Base-by-base conservation (phyloP, 1,140 invertebrate genomes). In the Lysiphlebus fabarum region DNA sequence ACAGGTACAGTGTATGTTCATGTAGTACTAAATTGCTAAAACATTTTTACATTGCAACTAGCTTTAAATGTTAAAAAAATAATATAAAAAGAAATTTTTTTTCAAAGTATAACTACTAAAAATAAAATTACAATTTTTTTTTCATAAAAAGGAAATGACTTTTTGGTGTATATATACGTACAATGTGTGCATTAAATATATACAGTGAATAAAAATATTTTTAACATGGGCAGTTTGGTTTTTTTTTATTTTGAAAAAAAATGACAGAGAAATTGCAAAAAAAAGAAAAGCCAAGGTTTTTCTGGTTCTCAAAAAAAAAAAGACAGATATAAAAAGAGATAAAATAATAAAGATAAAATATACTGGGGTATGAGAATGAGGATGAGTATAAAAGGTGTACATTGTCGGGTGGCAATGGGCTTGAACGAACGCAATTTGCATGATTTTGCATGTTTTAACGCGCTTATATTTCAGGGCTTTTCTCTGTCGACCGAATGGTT, bases 401-500 rank as follows among this genome's bases (percentile, higher is more conserved):
- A 17, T 50, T 36, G 60, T 26, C 50, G 55, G 59, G 47, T 42
- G 47, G 64, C 64, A 53, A 65, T 65, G 62, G 65, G 63, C 63
- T 71, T 65, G 65, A 70, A 72, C 72, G 74, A 76, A 77, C 74
- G 74, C 72, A 77, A 77, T 76, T 77, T 77, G 74, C 75, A 77
- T 76, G 71, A 77, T 77, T 77, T 77, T 76, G 75, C 75, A 77
- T 77, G 75, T 77, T 76, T 77, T 77, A 77, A 66, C 74, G 70
- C 75, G 74, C 70, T 54, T 17, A 48, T 34, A 42, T 9, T 40
- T 45, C 44, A 45, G 55, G 37, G 14, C 12, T 55, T 55, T 53
- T 59, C 62, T 44, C 49, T 37, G 33, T 51, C 49, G 33, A 51
- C 69, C 65, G 68, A 65, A 65, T 67, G 72, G 68, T 75, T 76